A percentile compares a stretch with the other conserved stretches of the same genome.
These are phyloP conservation scores for Thymelicus acteon DNA, from an alignment of 2,888 invertebrate species.

Conservation along the genomic window DNA sequence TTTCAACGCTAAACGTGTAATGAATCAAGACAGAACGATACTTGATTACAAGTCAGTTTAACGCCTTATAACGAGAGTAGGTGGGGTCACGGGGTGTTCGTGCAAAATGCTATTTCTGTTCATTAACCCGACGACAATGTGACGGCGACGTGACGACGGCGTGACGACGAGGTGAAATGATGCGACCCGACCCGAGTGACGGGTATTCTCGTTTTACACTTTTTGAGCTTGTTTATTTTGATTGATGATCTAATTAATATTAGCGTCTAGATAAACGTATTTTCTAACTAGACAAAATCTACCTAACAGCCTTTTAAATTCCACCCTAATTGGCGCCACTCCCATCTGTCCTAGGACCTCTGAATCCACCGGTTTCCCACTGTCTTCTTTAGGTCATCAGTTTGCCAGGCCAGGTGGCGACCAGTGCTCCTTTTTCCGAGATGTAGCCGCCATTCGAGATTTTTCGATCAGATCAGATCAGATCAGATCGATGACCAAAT, in stretches of 20 bases:
- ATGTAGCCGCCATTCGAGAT: too few species aligned
- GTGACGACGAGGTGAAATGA: slow-evolving; percentile 65
- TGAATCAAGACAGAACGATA: slow-evolving; percentile 44
- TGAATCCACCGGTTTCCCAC: too few species aligned
- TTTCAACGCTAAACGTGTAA: slow-evolving; percentile 40
- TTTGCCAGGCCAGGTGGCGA: too few species aligned
- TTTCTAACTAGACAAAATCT: too few species aligned
- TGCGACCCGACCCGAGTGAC: slow-evolving; percentile 50
- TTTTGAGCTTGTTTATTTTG: not conserved
- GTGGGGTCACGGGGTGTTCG: slow-evolving; percentile 34
- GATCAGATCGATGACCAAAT: too few species aligned
- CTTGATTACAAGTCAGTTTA: slow-evolving; percentile 52
- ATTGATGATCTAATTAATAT: not conserved
- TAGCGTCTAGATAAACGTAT: too few species aligned
- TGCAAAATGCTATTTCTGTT: slow-evolving; percentile 60
- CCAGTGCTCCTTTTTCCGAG: too few species aligned
- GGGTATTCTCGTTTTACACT: slow-evolving; percentile 22
- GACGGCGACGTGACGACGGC: slow-evolving; percentile 63
- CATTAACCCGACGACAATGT: slow-evolving; percentile 68
- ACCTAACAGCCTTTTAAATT: too few species aligned
- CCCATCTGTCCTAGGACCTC: too few species aligned
- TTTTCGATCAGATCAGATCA: too few species aligned
- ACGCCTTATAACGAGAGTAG: slow-evolving; percentile 47
- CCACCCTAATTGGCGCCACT: too few species aligned
- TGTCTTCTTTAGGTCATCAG: too few species aligned